Evolutionary conservation across 2,888 invertebrate genomes (phyloP).

Genomic region (Heliconius charithonia): DNA sequence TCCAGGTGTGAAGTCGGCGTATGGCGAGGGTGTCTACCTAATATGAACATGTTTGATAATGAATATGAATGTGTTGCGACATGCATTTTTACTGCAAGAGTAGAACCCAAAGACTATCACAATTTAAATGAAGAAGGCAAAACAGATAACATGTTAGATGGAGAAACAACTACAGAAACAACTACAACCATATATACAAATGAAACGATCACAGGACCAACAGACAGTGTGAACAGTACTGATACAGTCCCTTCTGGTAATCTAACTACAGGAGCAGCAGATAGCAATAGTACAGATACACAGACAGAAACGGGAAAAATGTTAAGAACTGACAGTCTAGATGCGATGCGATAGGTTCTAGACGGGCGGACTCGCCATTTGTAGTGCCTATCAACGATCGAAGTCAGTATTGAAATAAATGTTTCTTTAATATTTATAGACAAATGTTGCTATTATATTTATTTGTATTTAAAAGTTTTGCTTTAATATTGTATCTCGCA

Average conservation of each 20-base stretch:
- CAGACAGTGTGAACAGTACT: conserved; percentile 1
- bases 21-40: conserved; percentile 75
- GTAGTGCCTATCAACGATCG: background rate
- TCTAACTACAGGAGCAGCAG: conserved; percentile 16
- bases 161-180: background rate
- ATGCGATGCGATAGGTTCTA: background rate
- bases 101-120: conserved; percentile 56
- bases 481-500: background rate
- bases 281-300: conserved; percentile 22
- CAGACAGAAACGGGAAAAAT: background rate
- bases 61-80: conserved; percentile 73
- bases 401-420: background rate
- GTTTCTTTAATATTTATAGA: background rate
- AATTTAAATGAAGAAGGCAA: conserved; percentile 21
- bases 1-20: conserved; percentile 74
- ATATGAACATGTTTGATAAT: conserved; percentile 71
- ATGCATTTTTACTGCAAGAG: conserved; percentile 64
- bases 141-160: conserved; percentile 48
- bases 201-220: conserved; percentile 19
- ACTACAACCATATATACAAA: conserved; percentile 5
- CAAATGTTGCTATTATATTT: background rate
- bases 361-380: no score
- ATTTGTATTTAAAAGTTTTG: background rate
- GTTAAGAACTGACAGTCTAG: background rate
- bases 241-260: conserved; percentile 22